phyloP scores from a whole-genome alignment of 1,140 invertebrate genomes.

The Manduca sexta region DNA sequence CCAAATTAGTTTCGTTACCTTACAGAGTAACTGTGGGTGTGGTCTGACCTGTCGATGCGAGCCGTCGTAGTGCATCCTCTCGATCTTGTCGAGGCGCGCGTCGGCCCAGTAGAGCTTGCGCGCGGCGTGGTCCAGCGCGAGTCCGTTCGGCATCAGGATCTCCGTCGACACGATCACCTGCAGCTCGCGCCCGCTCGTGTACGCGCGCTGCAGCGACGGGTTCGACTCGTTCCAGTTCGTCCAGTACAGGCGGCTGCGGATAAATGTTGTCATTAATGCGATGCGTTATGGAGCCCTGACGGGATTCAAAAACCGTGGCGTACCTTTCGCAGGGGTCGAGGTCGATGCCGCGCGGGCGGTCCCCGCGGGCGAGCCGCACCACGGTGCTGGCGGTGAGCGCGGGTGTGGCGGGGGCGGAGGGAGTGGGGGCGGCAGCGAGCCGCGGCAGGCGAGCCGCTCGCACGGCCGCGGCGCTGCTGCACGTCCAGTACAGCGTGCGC shows the following conservation, averaged over 20 bases:
- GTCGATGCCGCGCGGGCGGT: conserved; percentile 89
- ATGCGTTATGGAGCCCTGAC: no score
- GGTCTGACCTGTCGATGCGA: conserved; percentile 74
- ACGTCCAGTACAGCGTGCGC: conserved; percentile 88
- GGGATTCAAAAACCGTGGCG: no score
- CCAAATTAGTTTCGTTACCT: no score
- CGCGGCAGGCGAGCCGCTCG: conserved; percentile 72
- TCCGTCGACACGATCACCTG: conserved; percentile 83
- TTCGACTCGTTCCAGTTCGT: conserved; percentile 86
- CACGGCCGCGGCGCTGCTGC: conserved; percentile 85
- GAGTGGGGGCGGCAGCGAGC: conserved; percentile 75
- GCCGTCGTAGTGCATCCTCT: conserved; percentile 84
- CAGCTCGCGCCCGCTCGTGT: conserved; percentile 75
- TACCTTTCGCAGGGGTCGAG: conserved; percentile 85
- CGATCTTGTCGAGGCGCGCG: conserved; percentile 82
- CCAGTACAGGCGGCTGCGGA: conserved; percentile 80
- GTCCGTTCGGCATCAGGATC: conserved; percentile 88
- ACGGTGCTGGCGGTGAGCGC: conserved; percentile 77
- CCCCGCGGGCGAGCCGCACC: conserved; percentile 78
- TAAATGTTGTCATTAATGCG: not conserved
- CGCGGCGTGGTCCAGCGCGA: conserved; percentile 82
- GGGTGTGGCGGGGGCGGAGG: conserved; percentile 70
- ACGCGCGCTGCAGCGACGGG: conserved; percentile 84
- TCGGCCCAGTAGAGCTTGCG: conserved; percentile 89
- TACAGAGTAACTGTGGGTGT: no score